A percentile compares a stretch with the other conserved stretches of the same genome.
phyloP scores from a whole-genome alignment of 1,140 invertebrate species.

The Drosophila sulfurigaster region DNA sequence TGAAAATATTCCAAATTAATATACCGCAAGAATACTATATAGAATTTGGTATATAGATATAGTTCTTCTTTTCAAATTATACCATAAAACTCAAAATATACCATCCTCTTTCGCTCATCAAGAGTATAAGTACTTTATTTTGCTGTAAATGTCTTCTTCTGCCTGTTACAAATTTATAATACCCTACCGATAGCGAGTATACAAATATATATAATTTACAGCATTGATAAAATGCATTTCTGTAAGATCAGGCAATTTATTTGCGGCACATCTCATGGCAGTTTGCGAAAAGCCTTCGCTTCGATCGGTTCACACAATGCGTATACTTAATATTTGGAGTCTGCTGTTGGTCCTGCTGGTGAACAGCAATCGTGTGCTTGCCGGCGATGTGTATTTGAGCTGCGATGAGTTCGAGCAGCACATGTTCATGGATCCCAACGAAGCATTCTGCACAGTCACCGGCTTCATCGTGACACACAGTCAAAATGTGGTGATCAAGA shows the following conservation, averaged over 20 bases:
- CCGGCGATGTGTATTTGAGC: conserved; percentile 64
- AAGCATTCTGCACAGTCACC: conserved; percentile 79
- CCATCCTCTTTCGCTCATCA: too few species aligned
- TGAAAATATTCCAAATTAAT: too few species aligned
- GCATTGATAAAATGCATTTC: conserved; percentile 38
- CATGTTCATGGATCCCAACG: conserved; percentile 59
- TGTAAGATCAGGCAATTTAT: conserved; percentile 23
- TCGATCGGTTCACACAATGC: conserved; percentile 41
- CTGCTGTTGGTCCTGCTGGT: conserved; percentile 30
- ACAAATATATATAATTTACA: not conserved
- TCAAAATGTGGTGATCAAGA: conserved; percentile 74
- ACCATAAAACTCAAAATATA: too few species aligned
- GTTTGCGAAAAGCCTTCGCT: conserved; percentile 32
- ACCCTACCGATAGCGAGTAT: not conserved
- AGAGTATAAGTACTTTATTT: too few species aligned
- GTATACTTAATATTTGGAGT: conserved; percentile 30
- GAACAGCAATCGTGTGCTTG: not conserved
- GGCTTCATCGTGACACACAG: conserved; percentile 77
- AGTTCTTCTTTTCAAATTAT: too few species aligned
- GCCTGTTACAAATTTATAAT: too few species aligned
- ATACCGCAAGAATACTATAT: too few species aligned
- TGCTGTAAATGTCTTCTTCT: too few species aligned
- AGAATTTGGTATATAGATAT: too few species aligned
- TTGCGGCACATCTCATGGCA: conserved; percentile 14
- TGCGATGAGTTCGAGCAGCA: conserved; percentile 79